Percentiles rank a stretch among this genome's conserved stretches.
These are phyloP conservation scores for Crocodylus rhombifer DNA, from an alignment of 2,797 vertebrate species.

Conservation along the genomic window DNA sequence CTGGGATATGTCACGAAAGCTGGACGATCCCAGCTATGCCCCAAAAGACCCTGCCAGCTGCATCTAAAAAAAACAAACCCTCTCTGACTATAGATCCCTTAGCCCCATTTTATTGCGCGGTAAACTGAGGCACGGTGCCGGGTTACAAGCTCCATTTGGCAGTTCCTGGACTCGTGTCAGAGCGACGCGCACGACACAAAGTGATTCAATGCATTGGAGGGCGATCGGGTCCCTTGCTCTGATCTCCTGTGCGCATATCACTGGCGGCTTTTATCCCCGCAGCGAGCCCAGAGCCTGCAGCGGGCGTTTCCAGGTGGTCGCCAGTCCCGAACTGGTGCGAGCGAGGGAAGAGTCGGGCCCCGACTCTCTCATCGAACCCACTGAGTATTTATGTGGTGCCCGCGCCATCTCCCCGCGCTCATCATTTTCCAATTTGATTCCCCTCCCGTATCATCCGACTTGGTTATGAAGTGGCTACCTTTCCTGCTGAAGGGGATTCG, in stretches of 20 bases:
- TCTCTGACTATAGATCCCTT: neutral
- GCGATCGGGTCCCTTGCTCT: no score
- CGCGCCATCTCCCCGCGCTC: rapidly evolving
- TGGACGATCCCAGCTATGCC: no score
- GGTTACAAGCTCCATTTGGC: neutral
- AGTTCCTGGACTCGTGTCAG: no score
- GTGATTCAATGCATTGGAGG: no score
- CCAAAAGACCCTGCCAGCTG: no score
- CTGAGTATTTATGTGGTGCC: neutral
- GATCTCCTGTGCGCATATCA: rapidly evolving
- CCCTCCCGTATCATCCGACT: rapidly evolving
- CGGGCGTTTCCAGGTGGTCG: rapidly evolving
- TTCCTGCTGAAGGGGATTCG: neutral
- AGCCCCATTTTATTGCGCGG: neutral
- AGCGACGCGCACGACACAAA: no score
- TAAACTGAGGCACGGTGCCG: neutral
- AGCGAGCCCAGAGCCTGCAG: neutral
- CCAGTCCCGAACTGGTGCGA: neutral
- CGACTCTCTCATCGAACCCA: rapidly evolving
- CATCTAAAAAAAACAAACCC: neutral
- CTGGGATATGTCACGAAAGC: neutral
- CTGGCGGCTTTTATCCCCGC: rapidly evolving
- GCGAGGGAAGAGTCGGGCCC: neutral
- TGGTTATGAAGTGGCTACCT: neutral
- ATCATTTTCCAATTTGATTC: neutral